These are phyloP conservation scores for Atta colombica DNA, from an alignment of 1,140 invertebrate genomes.

Conservation along the genomic window DNA sequence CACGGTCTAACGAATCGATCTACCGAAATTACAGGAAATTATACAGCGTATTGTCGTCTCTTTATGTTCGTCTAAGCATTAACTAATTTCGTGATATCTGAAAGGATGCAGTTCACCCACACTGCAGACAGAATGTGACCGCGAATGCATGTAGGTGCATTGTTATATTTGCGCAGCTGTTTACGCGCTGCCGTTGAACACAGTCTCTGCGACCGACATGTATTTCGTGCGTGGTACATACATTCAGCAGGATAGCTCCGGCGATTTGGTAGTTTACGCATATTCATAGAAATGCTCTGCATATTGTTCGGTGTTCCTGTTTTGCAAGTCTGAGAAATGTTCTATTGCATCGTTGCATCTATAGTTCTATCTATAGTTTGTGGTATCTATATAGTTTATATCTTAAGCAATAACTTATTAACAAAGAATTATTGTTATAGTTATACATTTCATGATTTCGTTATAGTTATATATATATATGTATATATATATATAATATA, in stretches of 20 bases:
- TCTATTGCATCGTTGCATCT: slow-evolving; percentile 23
- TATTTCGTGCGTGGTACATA: slow-evolving; percentile 50
- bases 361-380: not conserved
- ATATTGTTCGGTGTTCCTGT: slow-evolving; percentile 4
- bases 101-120: not conserved
- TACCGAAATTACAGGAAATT: not conserved
- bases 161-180: slow-evolving; percentile 61
- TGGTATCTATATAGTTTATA: not conserved
- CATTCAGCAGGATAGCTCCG: slow-evolving; percentile 34
- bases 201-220: slow-evolving; percentile 19
- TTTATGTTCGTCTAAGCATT: not conserved
- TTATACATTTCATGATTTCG: not conserved
- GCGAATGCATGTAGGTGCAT: slow-evolving; percentile 36
- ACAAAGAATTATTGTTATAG: slow-evolving; percentile 23
- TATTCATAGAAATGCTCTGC: slow-evolving; percentile 62
- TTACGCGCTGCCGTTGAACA: slow-evolving; percentile 39
- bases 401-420: not conserved
- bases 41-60: not conserved
- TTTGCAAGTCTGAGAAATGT: slow-evolving; percentile 6
- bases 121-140: slow-evolving; percentile 17
- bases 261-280: slow-evolving; percentile 39
- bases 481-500: no score
- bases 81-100: slow-evolving; percentile 39
- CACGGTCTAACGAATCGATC: no score
- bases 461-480: not conserved